Evolutionary conservation across 2,888 invertebrate species (phyloP).

Genomic region (Cremastinae sp.): DNA sequence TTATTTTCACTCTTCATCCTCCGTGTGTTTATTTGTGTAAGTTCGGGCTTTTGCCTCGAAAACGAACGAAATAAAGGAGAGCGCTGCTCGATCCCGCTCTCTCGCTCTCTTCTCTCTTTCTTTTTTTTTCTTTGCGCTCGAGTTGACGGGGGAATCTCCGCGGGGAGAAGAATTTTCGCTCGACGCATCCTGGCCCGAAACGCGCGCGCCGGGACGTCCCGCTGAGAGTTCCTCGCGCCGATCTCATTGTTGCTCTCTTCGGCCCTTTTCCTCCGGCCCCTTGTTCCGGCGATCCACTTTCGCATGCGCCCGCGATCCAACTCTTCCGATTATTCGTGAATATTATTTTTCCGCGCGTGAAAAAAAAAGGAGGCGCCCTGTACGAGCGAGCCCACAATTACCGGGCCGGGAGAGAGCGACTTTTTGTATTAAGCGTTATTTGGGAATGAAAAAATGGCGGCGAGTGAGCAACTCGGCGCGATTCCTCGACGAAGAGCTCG

Average conservation of each 20-base stretch:
- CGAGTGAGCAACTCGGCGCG: slow-evolving; percentile 47
- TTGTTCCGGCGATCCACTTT: slow-evolving; percentile 24
- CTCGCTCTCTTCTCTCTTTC: too few species aligned
- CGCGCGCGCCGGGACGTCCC: slow-evolving; percentile 72
- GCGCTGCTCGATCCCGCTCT: too few species aligned
- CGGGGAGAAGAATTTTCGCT: slow-evolving; percentile 20
- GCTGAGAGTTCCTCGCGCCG: slow-evolving; percentile 70
- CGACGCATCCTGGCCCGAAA: slow-evolving; percentile 68
- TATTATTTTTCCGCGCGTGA: slow-evolving; percentile 15
- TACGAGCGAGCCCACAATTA: slow-evolving; percentile 22
- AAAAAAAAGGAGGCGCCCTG: too few species aligned
- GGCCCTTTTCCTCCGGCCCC: slow-evolving; percentile 65
- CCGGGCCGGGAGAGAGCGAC: neutral
- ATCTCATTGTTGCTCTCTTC: slow-evolving; percentile 74
- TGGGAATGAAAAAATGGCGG: neutral
- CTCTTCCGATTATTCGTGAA: slow-evolving; percentile 30
- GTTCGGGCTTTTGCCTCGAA: neutral
- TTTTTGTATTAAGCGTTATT: neutral
- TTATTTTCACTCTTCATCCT: neutral
- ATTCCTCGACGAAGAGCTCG: slow-evolving; percentile 31
- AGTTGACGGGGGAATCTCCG: neutral
- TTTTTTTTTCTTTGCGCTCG: too few species aligned
- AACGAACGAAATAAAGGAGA: too few species aligned
- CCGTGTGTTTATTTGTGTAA: neutral
- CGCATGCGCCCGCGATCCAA: slow-evolving; percentile 57